Conservation (phyloP, 2,888 invertebrate species). For the Perizoma flavofasciatum region DNA sequence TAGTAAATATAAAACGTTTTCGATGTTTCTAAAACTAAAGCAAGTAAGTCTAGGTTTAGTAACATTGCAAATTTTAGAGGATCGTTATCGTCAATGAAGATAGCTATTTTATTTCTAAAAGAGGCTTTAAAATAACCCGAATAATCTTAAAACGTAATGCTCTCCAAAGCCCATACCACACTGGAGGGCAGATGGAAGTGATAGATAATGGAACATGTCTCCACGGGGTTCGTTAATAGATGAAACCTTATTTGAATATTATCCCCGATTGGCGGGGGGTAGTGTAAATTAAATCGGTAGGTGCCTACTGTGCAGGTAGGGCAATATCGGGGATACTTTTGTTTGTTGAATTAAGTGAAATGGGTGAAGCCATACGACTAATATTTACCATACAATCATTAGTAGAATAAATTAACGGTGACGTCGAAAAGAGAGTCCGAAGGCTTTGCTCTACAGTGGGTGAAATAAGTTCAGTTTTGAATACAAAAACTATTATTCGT, state of each 20-base stretch:
- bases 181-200: slow-evolving; percentile 70
- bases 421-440: too few relatives aligned
- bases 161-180: slow-evolving; percentile 34
- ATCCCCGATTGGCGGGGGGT: slow-evolving; percentile 74
- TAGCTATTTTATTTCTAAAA: too few relatives aligned
- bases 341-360: slow-evolving; percentile 33
- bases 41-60: too few relatives aligned
- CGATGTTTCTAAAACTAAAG: too few relatives aligned
- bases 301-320: slow-evolving; percentile 65
- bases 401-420: neutral
- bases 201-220: slow-evolving; percentile 78
- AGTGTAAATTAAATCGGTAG: slow-evolving; percentile 74
- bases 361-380: slow-evolving; percentile 30
- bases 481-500: neutral
- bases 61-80: too few relatives aligned
- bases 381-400: slow-evolving; percentile 24
- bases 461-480: too few relatives aligned
- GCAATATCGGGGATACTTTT: slow-evolving; percentile 42
- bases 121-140: neutral
- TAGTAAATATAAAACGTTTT: too few relatives aligned
- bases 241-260: slow-evolving; percentile 83
- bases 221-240: slow-evolving; percentile 77
- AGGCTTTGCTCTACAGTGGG: too few relatives aligned
- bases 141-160: slow-evolving; percentile 6
- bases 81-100: too few relatives aligned